Evolutionary conservation across 53 echinoderm and acorn worm species (phyloP), one percentile per base, ranked within the genome.

Genomic region (Temnopleurus reevesii): DNA sequence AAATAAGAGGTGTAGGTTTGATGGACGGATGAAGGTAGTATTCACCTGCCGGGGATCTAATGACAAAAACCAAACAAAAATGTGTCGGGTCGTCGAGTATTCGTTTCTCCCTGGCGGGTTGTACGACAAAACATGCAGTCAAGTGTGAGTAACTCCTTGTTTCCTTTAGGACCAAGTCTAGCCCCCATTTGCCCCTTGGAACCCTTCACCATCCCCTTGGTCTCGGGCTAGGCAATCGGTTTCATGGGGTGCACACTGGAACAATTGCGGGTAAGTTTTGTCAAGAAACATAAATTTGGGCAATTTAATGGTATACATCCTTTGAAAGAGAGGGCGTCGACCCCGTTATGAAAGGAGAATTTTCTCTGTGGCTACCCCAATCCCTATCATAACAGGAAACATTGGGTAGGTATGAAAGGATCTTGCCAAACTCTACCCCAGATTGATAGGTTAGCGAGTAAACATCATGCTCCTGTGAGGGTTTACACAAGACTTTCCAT

Each of bases 1-100:
- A 87, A 87, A 87, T 87, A 87, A 66, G 88, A 87, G 88, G 88
- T 87, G 88, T 87, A 87, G 65, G 66, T 49, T 66, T 87, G 88
- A 87, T 87, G 64, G 88, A 87, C 88, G 66, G 88, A 71, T 66
- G 88, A 46, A 34, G 71, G 45, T 71, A 46, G 27, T 66, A 87
- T 87, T 87, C 88, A 87, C 88, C 88, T 87, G 88, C 65, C 88
- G 88, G 88, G 88, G 88, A 87, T 87, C 88, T 87, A 65, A 87
- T 87, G 88, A 87, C 88, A 87, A 87, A 87, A 87, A 87, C 88
- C 88, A 87, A 87, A 87, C 88, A 87, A 49, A 87, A 87, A 87
- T 87, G 88, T 87, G 88, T 87, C 88, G 71, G 88, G 88, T 87
- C 49, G 65, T 9, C 71, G 88, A 87, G 88, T 65, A 87, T 87